These are phyloP conservation scores for Pseudococcus viburni DNA, from an alignment of 2,888 invertebrate genomes.

Conservation along the genomic window DNA sequence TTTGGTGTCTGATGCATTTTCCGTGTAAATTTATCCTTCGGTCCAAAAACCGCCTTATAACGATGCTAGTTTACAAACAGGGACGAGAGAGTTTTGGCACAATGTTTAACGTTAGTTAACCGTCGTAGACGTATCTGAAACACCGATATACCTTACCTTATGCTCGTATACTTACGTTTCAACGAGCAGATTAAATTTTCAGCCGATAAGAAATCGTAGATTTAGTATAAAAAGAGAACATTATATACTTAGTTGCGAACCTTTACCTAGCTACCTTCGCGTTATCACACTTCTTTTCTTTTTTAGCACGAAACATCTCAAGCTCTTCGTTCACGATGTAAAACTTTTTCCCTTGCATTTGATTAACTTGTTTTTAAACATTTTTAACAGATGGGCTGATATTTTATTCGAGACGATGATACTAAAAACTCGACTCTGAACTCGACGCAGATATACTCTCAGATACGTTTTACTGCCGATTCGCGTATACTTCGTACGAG, in stretches of 20 bases:
- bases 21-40: too few relatives aligned
- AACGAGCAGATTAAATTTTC: constrained; percentile 36
- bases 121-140: neutral
- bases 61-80: neutral
- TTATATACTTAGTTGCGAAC: constrained; percentile 9
- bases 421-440: neutral
- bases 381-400: constrained; percentile 20
- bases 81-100: neutral
- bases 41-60: neutral
- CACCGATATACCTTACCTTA: neutral
- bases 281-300: neutral
- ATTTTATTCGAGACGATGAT: constrained; percentile 34
- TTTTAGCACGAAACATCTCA: neutral
- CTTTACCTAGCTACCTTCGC: neutral
- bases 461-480: constrained; percentile 27
- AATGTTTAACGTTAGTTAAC: neutral
- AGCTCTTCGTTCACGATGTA: neutral
- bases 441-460: neutral
- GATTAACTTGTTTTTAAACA: constrained; percentile 45
- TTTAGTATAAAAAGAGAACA: constrained; percentile 33
- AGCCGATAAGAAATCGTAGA: constrained; percentile 16
- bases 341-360: constrained; percentile 39
- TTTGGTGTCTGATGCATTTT: too few relatives aligned
- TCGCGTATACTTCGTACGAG: neutral
- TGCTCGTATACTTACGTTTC: neutral